Evolutionary conservation across 2,797 vertebrate species (phyloP), one percentile per base, ranked within the genome.

Genomic region (Arremon brunneinucha): DNA sequence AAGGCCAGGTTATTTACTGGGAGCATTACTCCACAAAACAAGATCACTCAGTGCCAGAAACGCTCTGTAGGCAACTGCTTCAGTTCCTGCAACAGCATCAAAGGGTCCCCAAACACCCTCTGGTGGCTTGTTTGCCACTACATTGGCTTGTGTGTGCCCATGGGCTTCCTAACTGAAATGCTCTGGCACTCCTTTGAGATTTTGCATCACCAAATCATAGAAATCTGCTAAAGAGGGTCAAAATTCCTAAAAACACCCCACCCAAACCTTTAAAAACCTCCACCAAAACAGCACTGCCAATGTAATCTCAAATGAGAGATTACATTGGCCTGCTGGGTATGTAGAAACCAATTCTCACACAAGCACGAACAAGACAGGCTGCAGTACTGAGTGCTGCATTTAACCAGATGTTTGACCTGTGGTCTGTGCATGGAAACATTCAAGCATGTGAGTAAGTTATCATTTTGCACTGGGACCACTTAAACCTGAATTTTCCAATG

Each of bases 401-500:
- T 16, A 63, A 64, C 57, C 59, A 71, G 43, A 37, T 78, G 46
- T 70, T 76, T 87, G 80, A 89, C 85, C 68, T 44, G 35, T 14
- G 47, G 8, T 56, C 28, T 18, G 26, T n/a, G 37, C 53, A 13
- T 76, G 77, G 75, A 79, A 95, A 79, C 76, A 19, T 43, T 80
- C 60, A 62, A 64, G 46, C 43, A 13, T 15, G 26, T 63, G 50
- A 86, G 30, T 43, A 79, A 83, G 44, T 70, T 81, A 82, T 28
- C 34, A 22, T 93, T 95, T 87, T 94, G 88, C 37, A 59, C 81
- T 65, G 87, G 59, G n/a, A 79, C 89, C 28, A 55, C 80, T 96
- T 96, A 87, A 68, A 83, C 49, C 82, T 78, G 93, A 92, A 89
- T 84, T 71, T 87, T 89, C 77, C 82, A 75, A 19, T 56, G 91